phyloP scores from a whole-genome alignment of 2,113 vertebrate genomes.

The Peromyscus californicus region DNA sequence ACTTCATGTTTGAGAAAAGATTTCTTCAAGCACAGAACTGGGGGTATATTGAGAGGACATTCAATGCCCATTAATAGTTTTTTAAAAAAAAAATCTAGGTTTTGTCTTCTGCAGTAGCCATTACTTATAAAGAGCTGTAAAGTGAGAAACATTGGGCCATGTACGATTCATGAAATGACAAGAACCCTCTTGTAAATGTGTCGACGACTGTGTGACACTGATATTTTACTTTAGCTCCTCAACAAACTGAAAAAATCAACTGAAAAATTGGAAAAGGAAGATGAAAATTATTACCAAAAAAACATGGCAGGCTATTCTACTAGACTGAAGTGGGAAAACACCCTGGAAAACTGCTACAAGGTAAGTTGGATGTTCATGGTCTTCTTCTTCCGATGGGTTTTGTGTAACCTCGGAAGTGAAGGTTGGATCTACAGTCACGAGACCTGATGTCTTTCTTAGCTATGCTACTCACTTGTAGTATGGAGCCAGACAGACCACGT shows the following conservation, averaged over 20 bases:
- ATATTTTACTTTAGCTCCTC: slow-evolving; percentile 89
- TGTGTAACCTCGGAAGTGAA: background rate
- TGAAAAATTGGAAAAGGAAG: slow-evolving; percentile 89
- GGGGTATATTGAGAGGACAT: background rate
- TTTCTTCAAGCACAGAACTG: background rate
- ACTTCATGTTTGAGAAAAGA: background rate
- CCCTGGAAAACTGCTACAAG: slow-evolving; percentile 92
- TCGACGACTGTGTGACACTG: background rate
- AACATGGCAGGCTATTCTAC: slow-evolving; percentile 92
- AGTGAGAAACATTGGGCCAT: background rate
- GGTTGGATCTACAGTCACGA: background rate
- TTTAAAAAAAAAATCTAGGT: background rate
- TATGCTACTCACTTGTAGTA: background rate
- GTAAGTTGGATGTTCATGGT: slow-evolving; percentile 73
- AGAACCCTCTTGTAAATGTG: background rate
- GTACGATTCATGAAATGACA: background rate
- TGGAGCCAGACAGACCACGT: background rate
- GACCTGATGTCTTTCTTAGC: background rate
- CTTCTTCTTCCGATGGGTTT: background rate
- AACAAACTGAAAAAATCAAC: slow-evolving; percentile 93
- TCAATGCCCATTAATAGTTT: background rate
- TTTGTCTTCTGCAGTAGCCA: background rate
- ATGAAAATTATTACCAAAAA: slow-evolving; percentile 92
- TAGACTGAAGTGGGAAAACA: slow-evolving; percentile 93
- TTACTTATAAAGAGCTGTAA: background rate